phyloP scores from a whole-genome alignment of 2,888 invertebrate species.

The Mesochorus sp. region DNA sequence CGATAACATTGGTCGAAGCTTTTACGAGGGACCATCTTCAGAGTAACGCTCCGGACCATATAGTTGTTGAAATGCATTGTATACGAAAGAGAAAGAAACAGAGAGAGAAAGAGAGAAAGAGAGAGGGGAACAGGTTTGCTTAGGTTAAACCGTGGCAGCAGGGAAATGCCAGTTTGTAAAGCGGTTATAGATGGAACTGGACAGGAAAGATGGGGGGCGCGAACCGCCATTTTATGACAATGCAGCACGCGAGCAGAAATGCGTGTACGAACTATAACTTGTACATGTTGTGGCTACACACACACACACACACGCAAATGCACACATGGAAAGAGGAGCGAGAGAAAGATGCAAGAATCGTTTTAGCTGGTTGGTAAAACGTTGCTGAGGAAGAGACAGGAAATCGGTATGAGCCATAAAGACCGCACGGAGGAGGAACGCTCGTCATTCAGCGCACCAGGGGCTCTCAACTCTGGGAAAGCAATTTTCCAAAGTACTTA shows the following conservation, averaged over 20 bases:
- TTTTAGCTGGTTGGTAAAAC: neutral
- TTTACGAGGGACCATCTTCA: too few species aligned
- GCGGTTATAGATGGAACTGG: conserved; percentile 1
- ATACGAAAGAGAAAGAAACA: too few species aligned
- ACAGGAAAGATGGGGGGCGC: neutral
- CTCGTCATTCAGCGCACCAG: conserved; percentile 13
- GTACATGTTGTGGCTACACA: too few species aligned
- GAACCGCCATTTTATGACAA: conserved; percentile 48
- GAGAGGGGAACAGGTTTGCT: too few species aligned
- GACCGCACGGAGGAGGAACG: conserved; percentile 1
- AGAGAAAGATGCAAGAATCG: neutral
- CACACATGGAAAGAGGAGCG: neutral
- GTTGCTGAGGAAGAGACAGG: conserved; percentile 21
- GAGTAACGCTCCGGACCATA: too few species aligned
- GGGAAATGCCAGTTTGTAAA: neutral
- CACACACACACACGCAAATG: neutral
- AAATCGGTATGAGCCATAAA: conserved; percentile 60
- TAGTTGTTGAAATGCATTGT: too few species aligned
- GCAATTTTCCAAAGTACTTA: conserved; percentile 47
- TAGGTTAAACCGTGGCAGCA: neutral
- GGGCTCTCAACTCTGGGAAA: conserved; percentile 55
- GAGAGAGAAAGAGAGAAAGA: too few species aligned
- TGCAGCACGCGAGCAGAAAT: conserved; percentile 27
- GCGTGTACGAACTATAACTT: too few species aligned
- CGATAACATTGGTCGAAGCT: too few species aligned